These are phyloP conservation scores for Tipula vernalis DNA, from an alignment of 2,888 invertebrate species.

Conservation along the genomic window DNA sequence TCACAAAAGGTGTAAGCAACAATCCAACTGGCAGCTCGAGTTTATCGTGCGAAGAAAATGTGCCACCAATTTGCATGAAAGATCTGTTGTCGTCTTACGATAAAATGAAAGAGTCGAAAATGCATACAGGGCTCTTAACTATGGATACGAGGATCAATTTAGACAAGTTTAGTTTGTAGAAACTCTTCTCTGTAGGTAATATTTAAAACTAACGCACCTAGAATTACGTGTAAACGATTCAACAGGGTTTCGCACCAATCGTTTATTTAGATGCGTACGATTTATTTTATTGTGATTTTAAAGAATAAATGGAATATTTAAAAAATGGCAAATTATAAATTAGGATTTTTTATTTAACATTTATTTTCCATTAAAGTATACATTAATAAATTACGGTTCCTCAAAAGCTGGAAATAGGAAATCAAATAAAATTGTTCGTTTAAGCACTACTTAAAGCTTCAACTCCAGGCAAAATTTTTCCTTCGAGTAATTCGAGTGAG, in stretches of 20 bases:
- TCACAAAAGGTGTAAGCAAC: not conserved
- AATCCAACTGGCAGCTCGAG: not conserved
- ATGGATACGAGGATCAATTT: not conserved
- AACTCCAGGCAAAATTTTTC: slow-evolving; percentile 79
- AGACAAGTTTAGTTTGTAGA: not conserved
- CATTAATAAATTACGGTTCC: not conserved
- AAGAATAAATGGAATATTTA: not conserved
- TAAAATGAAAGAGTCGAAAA: slow-evolving; percentile 66
- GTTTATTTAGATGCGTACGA: not conserved
- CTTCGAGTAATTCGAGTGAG: slow-evolving; percentile 80
- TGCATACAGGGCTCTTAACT: slow-evolving; percentile 31
- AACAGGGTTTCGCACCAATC: not conserved
- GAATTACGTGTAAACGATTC: not conserved
- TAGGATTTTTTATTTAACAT: not conserved
- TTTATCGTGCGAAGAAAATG: slow-evolving; percentile 39
- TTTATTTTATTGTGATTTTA: not conserved
- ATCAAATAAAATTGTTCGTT: not conserved
- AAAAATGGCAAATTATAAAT: not conserved
- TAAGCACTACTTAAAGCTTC: slow-evolving; percentile 46
- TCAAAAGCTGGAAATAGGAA: not conserved
- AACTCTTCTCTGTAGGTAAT: not conserved
- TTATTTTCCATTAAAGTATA: not conserved
- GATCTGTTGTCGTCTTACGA: slow-evolving; percentile 58
- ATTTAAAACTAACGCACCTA: not conserved
- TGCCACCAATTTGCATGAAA: slow-evolving; percentile 73